Evolutionary conservation across 1,140 invertebrate genomes (phyloP).

Genomic region (Pseudomyrmex flavicornis): DNA sequence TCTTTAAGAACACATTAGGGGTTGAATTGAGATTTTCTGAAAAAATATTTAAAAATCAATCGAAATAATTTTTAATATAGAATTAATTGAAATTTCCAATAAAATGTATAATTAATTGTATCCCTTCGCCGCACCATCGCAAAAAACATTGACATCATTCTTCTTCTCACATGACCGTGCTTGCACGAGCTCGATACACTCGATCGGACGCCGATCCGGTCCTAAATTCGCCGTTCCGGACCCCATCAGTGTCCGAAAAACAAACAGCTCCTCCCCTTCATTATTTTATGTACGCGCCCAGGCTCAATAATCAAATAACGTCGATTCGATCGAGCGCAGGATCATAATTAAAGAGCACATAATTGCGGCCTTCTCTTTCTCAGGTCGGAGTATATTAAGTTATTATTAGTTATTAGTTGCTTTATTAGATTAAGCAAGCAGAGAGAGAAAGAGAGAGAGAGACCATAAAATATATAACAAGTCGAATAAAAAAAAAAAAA

Average conservation of each 20-base stretch:
- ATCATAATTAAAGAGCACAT: constrained; percentile 77
- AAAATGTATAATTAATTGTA: too few species aligned
- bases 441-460: constrained; percentile 22
- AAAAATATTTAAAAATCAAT: too few species aligned
- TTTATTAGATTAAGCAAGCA: constrained; percentile 76
- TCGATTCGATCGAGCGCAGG: constrained; percentile 71
- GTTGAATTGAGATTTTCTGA: too few species aligned
- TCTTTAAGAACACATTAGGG: too few species aligned
- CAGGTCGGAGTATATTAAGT: constrained; percentile 67
- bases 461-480: constrained; percentile 4
- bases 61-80: too few species aligned
- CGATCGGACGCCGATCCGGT: constrained; percentile 56
- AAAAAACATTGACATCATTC: constrained; percentile 43
- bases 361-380: constrained; percentile 69
- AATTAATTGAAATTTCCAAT: not conserved
- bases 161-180: constrained; percentile 35
- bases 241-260: constrained; percentile 63
- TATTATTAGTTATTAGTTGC: constrained; percentile 76
- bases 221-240: constrained; percentile 27
- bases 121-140: not conserved
- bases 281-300: constrained; percentile 62
- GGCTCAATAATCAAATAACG: constrained; percentile 77
- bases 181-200: constrained; percentile 31
- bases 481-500: too few species aligned
- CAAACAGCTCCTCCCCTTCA: constrained; percentile 70